Evolutionary conservation across 2,888 invertebrate genomes (phyloP).

Genomic region (Noctua fimbriata): DNA sequence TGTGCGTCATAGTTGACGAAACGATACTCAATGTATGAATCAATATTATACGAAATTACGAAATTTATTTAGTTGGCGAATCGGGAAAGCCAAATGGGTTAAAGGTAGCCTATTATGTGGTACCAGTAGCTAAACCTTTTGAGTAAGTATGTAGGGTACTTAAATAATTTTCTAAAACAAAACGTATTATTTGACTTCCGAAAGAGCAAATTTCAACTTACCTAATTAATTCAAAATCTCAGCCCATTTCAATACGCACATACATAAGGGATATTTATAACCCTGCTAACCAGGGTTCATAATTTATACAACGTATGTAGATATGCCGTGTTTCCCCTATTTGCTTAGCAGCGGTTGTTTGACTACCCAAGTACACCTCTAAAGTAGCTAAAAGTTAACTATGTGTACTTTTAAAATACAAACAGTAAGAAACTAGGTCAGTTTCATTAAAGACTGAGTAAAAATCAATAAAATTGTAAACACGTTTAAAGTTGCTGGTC

Average conservation of each 20-base stretch:
- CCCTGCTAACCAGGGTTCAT: slow-evolving; percentile 1
- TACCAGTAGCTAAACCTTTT: neutral
- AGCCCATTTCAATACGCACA: slow-evolving; percentile 35
- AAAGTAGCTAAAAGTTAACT: slow-evolving; percentile 35
- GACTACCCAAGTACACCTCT: slow-evolving; percentile 6
- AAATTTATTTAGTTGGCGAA: no score
- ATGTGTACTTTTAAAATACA: slow-evolving; percentile 41
- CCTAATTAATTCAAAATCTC: slow-evolving; percentile 22
- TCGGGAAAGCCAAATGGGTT: no score
- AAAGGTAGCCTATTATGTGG: neutral
- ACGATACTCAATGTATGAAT: no score
- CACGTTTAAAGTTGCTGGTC: slow-evolving; percentile 32
- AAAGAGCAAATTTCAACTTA: slow-evolving; percentile 30
- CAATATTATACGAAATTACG: no score
- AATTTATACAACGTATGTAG: slow-evolving; percentile 35
- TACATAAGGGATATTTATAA: slow-evolving; percentile 23
- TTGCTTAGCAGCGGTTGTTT: slow-evolving; percentile 34
- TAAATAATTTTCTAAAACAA: neutral
- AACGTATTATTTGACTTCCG: slow-evolving; percentile 18
- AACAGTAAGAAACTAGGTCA: slow-evolving; percentile 39
- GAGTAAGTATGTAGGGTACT: neutral
- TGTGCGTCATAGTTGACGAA: neutral
- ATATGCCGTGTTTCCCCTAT: slow-evolving; percentile 33
- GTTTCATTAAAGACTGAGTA: slow-evolving; percentile 26
- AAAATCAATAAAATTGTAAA: slow-evolving; percentile 53